phyloP scores from a whole-genome alignment of 2,797 vertebrate species.

The Fundulus diaphanus region DNA sequence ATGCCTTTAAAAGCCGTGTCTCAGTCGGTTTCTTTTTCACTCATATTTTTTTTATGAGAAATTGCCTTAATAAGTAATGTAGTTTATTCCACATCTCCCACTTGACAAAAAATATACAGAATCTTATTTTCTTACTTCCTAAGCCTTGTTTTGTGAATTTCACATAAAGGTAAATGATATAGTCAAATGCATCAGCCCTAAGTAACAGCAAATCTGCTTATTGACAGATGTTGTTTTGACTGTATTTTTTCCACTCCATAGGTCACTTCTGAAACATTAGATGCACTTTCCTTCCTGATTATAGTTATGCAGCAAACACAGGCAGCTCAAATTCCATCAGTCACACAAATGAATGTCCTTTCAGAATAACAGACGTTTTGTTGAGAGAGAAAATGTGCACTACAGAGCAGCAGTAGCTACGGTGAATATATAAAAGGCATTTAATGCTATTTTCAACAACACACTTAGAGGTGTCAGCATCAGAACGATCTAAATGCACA shows the following conservation, averaged over 20 bases:
- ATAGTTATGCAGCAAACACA: conserved; percentile 11
- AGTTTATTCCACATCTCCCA: neutral
- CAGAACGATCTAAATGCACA: conserved; percentile 3
- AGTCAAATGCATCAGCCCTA: neutral
- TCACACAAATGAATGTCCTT: conserved; percentile 15
- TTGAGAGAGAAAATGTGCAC: conserved; percentile 10
- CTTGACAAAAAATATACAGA: neutral
- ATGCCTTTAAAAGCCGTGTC: neutral
- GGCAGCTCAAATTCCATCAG: neutral
- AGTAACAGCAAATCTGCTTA: neutral
- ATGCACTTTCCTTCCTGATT: conserved; percentile 5
- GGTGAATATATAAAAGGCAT: neutral
- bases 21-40: neutral
- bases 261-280: conserved; percentile 14
- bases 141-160: neutral
- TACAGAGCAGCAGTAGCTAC: neutral
- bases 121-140: neutral
- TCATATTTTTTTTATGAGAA: neutral
- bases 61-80: neutral
- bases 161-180: neutral
- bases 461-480: conserved; percentile 10
- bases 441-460: conserved; percentile 14
- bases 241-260: conserved; percentile 3
- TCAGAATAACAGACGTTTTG: conserved; percentile 4
- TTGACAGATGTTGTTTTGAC: conserved; percentile 8